phyloP scores from a whole-genome alignment of 2,113 vertebrate species.

The Otocyon megalotis region DNA sequence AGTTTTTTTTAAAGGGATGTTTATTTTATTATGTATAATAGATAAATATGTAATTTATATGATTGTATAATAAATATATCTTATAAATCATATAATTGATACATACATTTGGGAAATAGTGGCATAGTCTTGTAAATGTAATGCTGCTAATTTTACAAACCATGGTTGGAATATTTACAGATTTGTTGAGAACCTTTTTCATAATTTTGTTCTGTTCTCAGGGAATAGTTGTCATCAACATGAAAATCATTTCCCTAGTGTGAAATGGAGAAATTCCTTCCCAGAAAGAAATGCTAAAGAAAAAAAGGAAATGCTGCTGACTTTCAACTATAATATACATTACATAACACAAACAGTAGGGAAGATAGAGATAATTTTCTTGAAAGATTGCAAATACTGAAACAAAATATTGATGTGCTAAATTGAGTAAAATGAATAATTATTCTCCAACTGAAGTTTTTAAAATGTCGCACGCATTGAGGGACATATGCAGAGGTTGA shows the following conservation, averaged over 20 bases:
- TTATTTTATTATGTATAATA: slow-evolving; percentile 2
- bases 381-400: slow-evolving; percentile 8
- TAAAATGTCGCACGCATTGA: neutral
- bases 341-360: neutral
- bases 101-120: neutral
- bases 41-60: neutral
- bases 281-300: slow-evolving; percentile 6
- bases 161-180: neutral
- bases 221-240: neutral
- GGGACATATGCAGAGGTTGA: neutral
- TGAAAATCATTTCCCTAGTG: neutral
- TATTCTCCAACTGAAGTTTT: neutral
- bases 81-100: neutral
- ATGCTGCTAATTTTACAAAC: neutral
- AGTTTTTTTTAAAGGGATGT: neutral
- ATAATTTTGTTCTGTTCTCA: neutral
- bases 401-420: slow-evolving; percentile 2
- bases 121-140: neutral
- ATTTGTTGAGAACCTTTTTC: neutral
- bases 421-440: neutral
- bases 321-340: neutral
- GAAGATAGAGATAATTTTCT: slow-evolving; percentile 38
- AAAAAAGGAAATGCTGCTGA: slow-evolving; percentile 4
- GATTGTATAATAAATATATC: neutral
- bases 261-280: neutral